A percentile compares a stretch with the other conserved stretches of the same genome.
These are phyloP conservation scores for Sebastiscus tertius DNA, from an alignment of 2,797 vertebrate species.

Conservation along the genomic window DNA sequence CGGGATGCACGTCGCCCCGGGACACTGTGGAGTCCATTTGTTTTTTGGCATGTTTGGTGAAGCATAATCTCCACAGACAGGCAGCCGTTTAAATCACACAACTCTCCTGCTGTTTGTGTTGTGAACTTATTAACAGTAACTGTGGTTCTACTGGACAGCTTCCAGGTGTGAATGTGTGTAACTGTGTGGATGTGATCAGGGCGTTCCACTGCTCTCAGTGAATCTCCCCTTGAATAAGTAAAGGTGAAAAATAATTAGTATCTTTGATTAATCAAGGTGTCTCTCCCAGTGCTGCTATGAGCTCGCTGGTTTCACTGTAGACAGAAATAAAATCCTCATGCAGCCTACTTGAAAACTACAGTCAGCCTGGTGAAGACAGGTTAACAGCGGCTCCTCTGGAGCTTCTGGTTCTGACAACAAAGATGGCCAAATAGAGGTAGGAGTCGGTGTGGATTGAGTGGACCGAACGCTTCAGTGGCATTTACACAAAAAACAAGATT, in stretches of 20 bases:
- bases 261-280: neutral
- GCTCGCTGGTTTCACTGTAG: neutral
- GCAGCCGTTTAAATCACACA: conserved; percentile 1
- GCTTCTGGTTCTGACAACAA: neutral
- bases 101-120: neutral
- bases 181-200: neutral
- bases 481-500: too few relatives aligned
- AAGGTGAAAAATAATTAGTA: neutral
- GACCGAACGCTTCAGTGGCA: neutral
- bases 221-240: neutral
- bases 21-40: neutral
- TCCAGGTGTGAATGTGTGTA: neutral
- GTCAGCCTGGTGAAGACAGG: neutral
- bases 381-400: neutral
- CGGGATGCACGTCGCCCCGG: neutral
- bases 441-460: neutral
- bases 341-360: neutral
- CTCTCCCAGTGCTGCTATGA: neutral
- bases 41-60: neutral
- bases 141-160: neutral
- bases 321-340: neutral
- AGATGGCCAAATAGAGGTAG: neutral
- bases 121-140: neutral
- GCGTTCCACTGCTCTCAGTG: neutral
- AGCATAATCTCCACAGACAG: neutral